phyloP scores from a whole-genome alignment of 2,113 vertebrate species.

The Epinephelus cyanopodus region DNA sequence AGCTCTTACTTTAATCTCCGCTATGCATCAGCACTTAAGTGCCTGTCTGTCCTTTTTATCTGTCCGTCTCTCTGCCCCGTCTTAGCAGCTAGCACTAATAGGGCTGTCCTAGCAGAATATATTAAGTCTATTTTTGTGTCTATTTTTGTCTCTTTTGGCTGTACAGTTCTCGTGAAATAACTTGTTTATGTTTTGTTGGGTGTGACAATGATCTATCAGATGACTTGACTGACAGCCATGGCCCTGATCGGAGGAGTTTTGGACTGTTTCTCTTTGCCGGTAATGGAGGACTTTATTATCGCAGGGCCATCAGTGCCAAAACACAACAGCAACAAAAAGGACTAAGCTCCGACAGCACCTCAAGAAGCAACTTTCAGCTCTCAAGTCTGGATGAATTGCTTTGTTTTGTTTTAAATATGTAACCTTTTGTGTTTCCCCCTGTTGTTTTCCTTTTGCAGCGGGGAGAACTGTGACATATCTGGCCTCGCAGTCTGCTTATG shows the following conservation, averaged over 20 bases:
- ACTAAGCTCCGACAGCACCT: slow-evolving; percentile 51
- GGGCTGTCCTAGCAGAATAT: slow-evolving; percentile 61
- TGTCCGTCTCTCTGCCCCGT: slow-evolving; percentile 42
- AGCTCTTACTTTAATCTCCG: slow-evolving; percentile 63
- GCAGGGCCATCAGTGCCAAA: slow-evolving; percentile 73
- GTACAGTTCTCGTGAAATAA: slow-evolving; percentile 66
- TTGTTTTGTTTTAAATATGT: slow-evolving; percentile 61
- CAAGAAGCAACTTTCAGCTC: slow-evolving; percentile 59
- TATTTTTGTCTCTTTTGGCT: slow-evolving; percentile 59
- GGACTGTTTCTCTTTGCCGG: slow-evolving; percentile 39
- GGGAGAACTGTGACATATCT: slow-evolving; percentile 50
- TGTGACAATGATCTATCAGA: slow-evolving; percentile 40
- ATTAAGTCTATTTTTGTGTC: slow-evolving; percentile 70
- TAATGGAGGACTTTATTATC: slow-evolving; percentile 51
- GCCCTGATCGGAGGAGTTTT: slow-evolving; percentile 32
- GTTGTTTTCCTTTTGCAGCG: slow-evolving; percentile 42
- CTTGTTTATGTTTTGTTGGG: slow-evolving; percentile 36
- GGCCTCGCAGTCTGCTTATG: slow-evolving; percentile 52
- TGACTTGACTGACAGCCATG: slow-evolving; percentile 45
- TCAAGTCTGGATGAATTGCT: slow-evolving; percentile 54
- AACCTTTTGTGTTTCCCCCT: slow-evolving; percentile 29
- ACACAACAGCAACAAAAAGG: slow-evolving; percentile 36
- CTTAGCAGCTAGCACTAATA: slow-evolving; percentile 71
- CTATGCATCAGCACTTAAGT: slow-evolving; percentile 83
- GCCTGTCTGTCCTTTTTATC: slow-evolving; percentile 71